Conservation (phyloP, 1,140 invertebrate species). For the Drosophila subobscura region DNA sequence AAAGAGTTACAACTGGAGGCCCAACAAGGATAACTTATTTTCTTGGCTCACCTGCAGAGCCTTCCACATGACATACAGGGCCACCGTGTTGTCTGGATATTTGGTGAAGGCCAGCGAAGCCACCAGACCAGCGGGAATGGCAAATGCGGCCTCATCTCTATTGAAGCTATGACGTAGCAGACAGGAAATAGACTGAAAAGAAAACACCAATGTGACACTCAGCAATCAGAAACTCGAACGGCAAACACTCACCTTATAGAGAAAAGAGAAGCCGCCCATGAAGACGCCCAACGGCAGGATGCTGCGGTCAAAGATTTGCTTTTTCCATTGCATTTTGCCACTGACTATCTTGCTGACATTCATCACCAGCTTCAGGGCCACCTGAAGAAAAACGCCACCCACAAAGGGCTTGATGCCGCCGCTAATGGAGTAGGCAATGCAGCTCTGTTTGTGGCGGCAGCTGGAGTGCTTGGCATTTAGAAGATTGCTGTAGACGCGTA, state of each 20-base stretch:
- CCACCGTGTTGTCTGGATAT: slow-evolving; percentile 88
- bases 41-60: slow-evolving; percentile 85
- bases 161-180: slow-evolving; percentile 85
- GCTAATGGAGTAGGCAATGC: slow-evolving; percentile 85
- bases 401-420: slow-evolving; percentile 86
- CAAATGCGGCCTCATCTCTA: slow-evolving; percentile 86
- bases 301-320: slow-evolving; percentile 85
- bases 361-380: slow-evolving; percentile 84
- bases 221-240: background rate
- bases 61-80: slow-evolving; percentile 90
- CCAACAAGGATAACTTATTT: no score
- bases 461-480: slow-evolving; percentile 84
- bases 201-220: background rate
- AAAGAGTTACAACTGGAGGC: background rate
- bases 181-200: slow-evolving; percentile 86
- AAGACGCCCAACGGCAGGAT: slow-evolving; percentile 87
- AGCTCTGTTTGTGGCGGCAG: slow-evolving; percentile 87
- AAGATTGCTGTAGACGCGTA: slow-evolving; percentile 67
- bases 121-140: slow-evolving; percentile 87
- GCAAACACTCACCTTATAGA: slow-evolving; percentile 86
- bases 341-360: slow-evolving; percentile 84
- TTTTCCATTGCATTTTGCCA: slow-evolving; percentile 84
- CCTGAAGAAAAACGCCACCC: slow-evolving; percentile 86
- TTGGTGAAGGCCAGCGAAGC: slow-evolving; percentile 87
- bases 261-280: slow-evolving; percentile 86